Evolutionary conservation across 2,888 invertebrate species (phyloP).

Genomic region (Molanna angustata): DNA sequence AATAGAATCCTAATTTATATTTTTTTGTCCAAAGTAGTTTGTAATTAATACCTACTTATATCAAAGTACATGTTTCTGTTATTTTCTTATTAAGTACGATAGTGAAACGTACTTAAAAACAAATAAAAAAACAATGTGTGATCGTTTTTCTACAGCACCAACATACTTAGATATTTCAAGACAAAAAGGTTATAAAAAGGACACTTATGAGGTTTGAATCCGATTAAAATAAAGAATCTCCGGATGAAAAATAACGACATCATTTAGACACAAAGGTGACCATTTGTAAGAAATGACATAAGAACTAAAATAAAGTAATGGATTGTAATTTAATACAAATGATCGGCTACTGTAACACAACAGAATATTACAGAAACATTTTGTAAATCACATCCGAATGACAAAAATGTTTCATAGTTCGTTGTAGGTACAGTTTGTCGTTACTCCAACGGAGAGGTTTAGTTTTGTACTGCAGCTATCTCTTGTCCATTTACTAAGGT

Average conservation of each 20-base stretch:
- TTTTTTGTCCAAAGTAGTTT: no score
- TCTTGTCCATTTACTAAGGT: constrained; percentile 26
- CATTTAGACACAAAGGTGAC: not conserved
- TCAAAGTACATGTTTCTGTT: no score
- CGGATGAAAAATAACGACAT: not conserved
- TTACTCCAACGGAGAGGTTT: not conserved
- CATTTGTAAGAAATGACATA: constrained; percentile 6
- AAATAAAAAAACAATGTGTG: no score
- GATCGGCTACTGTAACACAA: constrained; percentile 26
- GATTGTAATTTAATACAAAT: constrained; percentile 32
- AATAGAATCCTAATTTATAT: no score
- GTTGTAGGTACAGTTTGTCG: no score
- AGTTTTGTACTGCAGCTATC: not conserved
- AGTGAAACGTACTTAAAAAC: no score
- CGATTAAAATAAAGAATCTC: not conserved
- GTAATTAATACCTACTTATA: no score
- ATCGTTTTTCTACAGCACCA: no score
- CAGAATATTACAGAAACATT: not conserved
- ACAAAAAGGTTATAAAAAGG: not conserved
- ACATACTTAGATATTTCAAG: not conserved
- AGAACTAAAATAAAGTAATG: constrained; percentile 17
- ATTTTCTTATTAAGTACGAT: no score
- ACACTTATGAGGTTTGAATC: not conserved
- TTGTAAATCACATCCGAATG: not conserved
- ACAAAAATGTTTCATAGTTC: no score